Evolutionary conservation across 2,113 vertebrate species (phyloP), one percentile per base, ranked within the genome.

Genomic region (Marmota flaviventris): DNA sequence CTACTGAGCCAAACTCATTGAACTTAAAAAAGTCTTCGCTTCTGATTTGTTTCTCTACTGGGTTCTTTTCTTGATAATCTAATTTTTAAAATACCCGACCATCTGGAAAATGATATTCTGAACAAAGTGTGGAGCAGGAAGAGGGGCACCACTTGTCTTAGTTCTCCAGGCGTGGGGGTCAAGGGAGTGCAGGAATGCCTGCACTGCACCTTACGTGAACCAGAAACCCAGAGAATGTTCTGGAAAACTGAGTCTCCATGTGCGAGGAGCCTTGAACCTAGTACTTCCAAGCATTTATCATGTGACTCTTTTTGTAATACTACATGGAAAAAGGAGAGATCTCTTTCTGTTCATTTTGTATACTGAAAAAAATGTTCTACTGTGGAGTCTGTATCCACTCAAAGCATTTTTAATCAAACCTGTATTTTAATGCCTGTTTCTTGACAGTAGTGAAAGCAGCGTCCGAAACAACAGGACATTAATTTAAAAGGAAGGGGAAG

Each of bases 111-210:
- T 34, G 24, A 25, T 34, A 11, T 22, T 72, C n/a, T 67, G 45
- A 51, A 2, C 39, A 25, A 12, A 14, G 18, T 56, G 9, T 17
- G 79, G 37, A 79, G 4, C 8, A 13, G 37, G 20, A 10, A 4
- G 73, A 73, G 42, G 42, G 32, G 53, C 14, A 4, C 7, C 20
- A 34, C 34, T 48, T 22, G 8, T 11, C 4, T 22, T 0, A 10
- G 16, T 82, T 78, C 63, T 14, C 27, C 56, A 73, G 6, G 11
- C 4, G 14, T 32, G 42, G 34, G 16, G 3, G 10, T 4, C 1
- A 16, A 6, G 58, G 29, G 27, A 22, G 14, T 2, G 10, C 1
- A 11, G 13, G 56, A 18, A 20, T 0, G 4, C 11, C n/a, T 2
- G 3, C 10, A 0, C 2, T 69, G 82, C 37, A 8, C 27, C 37